Percentiles rank a stretch among this genome's conserved stretches.
Conservation (phyloP, 1,140 invertebrate species). For the Pseudomyrmex gracilis region DNA sequence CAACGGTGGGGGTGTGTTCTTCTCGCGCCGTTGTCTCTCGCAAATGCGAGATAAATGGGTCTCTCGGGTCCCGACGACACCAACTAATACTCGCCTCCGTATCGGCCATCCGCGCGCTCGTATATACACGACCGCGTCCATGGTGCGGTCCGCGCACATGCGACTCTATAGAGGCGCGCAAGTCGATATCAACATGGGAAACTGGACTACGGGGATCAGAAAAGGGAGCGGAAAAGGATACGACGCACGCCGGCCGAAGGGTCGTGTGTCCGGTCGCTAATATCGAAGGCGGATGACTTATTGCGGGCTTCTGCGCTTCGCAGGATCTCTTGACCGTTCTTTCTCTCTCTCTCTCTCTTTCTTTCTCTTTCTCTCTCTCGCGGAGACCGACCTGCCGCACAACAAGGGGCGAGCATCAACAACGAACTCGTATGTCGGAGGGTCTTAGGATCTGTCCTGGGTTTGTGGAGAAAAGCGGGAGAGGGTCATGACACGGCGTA, state of each 20-base stretch:
- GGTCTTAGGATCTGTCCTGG: constrained; percentile 2
- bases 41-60: constrained; percentile 77
- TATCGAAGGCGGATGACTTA: constrained; percentile 81
- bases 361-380: not conserved
- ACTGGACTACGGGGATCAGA: constrained; percentile 69
- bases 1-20: constrained; percentile 64
- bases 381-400: constrained; percentile 13
- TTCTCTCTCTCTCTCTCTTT: not conserved
- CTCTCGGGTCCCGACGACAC: constrained; percentile 71
- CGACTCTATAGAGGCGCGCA: constrained; percentile 19
- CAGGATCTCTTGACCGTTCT: constrained; percentile 51
- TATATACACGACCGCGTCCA: not conserved
- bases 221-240: constrained; percentile 50
- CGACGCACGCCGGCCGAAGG: constrained; percentile 30
- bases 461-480: not conserved
- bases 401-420: constrained; percentile 31
- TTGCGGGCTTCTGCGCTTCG: constrained; percentile 59
- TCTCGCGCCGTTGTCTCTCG: constrained; percentile 65
- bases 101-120: constrained; percentile 39
- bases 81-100: constrained; percentile 71
- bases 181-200: constrained; percentile 74
- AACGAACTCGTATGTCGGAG: constrained; percentile 31
- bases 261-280: constrained; percentile 68
- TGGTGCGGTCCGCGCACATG: constrained; percentile 10
- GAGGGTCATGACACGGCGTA: constrained; percentile 42